phyloP scores from a whole-genome alignment of 2,113 vertebrate genomes.

The Microtus montanus region DNA sequence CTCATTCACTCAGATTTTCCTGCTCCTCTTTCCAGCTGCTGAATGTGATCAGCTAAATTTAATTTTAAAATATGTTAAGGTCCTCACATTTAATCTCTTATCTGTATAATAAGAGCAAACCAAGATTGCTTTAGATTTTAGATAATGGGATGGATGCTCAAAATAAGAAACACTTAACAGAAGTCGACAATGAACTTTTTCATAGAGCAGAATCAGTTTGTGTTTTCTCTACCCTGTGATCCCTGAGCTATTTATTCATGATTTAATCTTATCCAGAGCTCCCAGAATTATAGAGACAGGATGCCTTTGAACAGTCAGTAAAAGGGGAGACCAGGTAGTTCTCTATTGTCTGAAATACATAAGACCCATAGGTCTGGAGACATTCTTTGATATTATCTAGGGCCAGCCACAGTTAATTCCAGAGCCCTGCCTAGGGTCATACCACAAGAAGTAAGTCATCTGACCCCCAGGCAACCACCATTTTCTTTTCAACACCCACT shows the following conservation, averaged over 20 bases:
- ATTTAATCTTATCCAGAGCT: constrained; percentile 59
- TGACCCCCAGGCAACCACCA: not conserved
- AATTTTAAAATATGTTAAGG: constrained; percentile 13
- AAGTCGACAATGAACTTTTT: not conserved
- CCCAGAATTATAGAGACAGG: not conserved
- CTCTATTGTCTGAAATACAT: constrained; percentile 48
- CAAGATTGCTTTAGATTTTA: not conserved
- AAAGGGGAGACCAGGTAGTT: constrained; percentile 60
- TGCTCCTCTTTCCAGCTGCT: constrained; percentile 34
- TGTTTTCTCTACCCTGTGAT: not conserved
- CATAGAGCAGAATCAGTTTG: not conserved
- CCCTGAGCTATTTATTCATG: constrained; percentile 27
- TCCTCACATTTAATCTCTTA: not conserved
- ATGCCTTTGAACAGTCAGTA: constrained; percentile 50
- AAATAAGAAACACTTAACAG: constrained; percentile 2
- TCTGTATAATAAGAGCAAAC: not conserved
- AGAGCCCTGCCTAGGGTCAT: constrained; percentile 4
- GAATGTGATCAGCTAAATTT: not conserved
- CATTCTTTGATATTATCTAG: constrained; percentile 69
- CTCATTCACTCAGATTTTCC: constrained; percentile 8
- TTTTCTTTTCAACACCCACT: not conserved
- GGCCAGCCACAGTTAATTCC: not conserved
- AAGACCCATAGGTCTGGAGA: constrained; percentile 45
- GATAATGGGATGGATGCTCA: not conserved
- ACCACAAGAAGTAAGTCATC: constrained; percentile 24